Evolutionary conservation across 2,113 vertebrate species (phyloP).

Genomic region (Rousettus leschenaultii): DNA sequence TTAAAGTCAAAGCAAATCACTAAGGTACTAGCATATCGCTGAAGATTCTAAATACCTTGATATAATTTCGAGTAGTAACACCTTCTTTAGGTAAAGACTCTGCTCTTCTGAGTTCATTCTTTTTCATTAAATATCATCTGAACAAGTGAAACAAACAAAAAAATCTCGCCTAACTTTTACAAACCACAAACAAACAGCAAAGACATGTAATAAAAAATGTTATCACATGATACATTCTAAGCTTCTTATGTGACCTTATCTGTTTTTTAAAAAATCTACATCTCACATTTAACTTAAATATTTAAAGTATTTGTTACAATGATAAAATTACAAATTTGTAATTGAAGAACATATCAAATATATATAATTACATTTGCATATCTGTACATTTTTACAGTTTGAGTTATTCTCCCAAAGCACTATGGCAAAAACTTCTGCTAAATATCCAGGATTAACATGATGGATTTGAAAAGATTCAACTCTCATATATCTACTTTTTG

Average conservation of each 20-base stretch:
- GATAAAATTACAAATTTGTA: neutral
- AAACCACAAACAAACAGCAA: neutral
- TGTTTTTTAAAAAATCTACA: neutral
- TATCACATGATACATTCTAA: neutral
- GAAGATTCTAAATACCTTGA: neutral
- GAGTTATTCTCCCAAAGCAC: neutral
- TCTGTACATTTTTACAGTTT: neutral
- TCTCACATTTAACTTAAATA: slow-evolving; percentile 30
- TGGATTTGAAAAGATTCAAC: neutral
- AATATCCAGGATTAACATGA: slow-evolving; percentile 5
- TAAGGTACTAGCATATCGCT: neutral
- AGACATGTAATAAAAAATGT: neutral
- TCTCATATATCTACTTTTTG: neutral
- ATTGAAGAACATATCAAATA: neutral
- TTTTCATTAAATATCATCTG: neutral
- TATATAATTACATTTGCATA: neutral
- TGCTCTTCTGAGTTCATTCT: neutral
- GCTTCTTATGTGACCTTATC: neutral
- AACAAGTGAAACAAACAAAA: slow-evolving; percentile 2
- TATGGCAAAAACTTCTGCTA: slow-evolving; percentile 25
- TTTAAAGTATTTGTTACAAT: slow-evolving; percentile 15
- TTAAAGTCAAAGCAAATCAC: slow-evolving; percentile 39
- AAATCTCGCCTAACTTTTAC: neutral
- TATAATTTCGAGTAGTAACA: neutral
- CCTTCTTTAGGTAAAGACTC: neutral